A percentile compares a stretch with the other conserved stretches of the same genome.
Evolutionary conservation across 1,140 invertebrate genomes (phyloP).

Genomic region (Nomia melanderi): DNA sequence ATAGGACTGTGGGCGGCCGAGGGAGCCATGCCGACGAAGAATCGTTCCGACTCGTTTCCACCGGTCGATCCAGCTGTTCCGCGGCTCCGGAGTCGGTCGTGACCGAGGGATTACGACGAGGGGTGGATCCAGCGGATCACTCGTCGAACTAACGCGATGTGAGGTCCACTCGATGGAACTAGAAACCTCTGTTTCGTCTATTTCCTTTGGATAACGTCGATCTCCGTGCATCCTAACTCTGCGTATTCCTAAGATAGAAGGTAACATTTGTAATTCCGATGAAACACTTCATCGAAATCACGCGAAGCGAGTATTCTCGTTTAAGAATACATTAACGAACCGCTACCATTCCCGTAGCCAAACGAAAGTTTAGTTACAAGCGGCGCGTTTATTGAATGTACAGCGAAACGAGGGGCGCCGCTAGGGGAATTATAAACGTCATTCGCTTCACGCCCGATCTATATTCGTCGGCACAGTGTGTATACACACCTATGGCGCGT

Average conservation of each 20-base stretch:
- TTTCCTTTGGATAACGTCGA: no score
- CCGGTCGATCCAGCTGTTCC: not conserved
- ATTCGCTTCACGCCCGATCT: not conserved
- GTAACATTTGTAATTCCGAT: no score
- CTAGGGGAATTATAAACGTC: slow-evolving; percentile 5
- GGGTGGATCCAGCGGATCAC: not conserved
- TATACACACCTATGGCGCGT: not conserved
- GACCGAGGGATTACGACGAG: not conserved
- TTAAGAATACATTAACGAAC: not conserved
- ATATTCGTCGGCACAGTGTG: not conserved
- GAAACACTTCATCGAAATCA: no score
- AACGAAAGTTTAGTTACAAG: not conserved
- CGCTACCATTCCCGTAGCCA: not conserved
- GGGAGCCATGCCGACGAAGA: not conserved
- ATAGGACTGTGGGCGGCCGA: slow-evolving; percentile 32
- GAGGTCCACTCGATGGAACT: no score
- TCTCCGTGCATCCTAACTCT: no score
- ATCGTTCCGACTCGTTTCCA: not conserved
- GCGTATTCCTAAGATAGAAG: no score
- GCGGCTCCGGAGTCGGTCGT: not conserved
- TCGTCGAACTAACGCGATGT: no score
- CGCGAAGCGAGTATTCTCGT: not conserved
- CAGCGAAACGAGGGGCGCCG: not conserved
- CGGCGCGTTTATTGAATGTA: not conserved
- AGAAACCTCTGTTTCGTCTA: no score